Evolutionary conservation across 2,113 vertebrate species (phyloP).

Genomic region (Urocolius indicus): DNA sequence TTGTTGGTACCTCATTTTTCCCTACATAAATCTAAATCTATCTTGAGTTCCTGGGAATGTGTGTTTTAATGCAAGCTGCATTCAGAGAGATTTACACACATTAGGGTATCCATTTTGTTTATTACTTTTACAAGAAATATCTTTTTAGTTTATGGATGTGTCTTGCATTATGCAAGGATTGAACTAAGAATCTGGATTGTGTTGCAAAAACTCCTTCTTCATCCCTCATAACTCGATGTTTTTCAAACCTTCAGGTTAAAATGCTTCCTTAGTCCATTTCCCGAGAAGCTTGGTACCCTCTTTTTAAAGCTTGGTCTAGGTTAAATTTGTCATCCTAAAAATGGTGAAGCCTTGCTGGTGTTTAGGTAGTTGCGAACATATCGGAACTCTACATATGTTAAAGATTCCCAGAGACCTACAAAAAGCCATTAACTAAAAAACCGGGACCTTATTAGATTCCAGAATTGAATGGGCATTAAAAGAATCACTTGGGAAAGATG

Average conservation of each 20-base stretch:
- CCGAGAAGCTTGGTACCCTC: not conserved
- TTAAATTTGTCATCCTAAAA: not conserved
- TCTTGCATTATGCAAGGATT: not conserved
- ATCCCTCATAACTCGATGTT: not conserved
- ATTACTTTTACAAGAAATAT: not conserved
- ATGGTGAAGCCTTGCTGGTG: not conserved
- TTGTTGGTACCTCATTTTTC: not conserved
- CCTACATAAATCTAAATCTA: not conserved
- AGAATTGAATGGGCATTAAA: not conserved
- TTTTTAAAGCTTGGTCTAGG: not conserved
- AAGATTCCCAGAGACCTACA: not conserved
- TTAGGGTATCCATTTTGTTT: not conserved
- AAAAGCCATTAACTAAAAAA: not conserved
- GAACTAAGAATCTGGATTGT: not conserved
- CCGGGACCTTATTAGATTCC: not conserved
- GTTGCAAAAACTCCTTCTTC: not conserved
- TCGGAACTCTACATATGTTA: not conserved
- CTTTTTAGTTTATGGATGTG: not conserved
- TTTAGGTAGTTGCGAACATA: not conserved
- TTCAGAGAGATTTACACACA: not conserved
- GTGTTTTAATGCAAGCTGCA: not conserved
- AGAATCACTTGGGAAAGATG: not conserved
- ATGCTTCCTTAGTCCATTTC: not conserved
- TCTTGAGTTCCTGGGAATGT: not conserved
- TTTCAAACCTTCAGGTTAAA: not conserved